phyloP scores from a whole-genome alignment of 2,888 invertebrate genomes.

The Lottia gigantea region DNA sequence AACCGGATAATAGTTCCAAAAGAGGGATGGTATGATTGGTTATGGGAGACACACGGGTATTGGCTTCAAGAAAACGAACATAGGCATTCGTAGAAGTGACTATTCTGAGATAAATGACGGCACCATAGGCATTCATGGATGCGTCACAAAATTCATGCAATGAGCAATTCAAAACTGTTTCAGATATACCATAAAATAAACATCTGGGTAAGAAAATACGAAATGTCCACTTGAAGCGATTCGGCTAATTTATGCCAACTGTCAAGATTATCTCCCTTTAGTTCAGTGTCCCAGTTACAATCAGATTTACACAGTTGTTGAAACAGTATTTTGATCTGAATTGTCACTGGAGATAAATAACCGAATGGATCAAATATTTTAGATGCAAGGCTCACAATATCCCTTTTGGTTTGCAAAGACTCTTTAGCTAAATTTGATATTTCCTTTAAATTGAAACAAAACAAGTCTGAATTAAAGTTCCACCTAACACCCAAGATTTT shows the following conservation, averaged over 20 bases:
- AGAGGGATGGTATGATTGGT: background rate
- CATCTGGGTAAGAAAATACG: background rate
- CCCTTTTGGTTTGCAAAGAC: background rate
- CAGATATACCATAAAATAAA: background rate
- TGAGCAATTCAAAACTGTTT: constrained; percentile 1
- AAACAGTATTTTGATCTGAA: background rate
- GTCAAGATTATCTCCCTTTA: background rate
- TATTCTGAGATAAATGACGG: background rate
- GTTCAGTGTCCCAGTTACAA: background rate
- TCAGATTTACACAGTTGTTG: background rate
- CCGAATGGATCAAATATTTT: background rate
- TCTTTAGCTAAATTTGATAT: background rate
- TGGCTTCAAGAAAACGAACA: background rate
- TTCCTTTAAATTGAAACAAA: background rate
- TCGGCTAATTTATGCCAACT: background rate
- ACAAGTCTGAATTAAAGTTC: background rate
- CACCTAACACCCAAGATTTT: background rate
- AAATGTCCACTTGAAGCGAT: background rate
- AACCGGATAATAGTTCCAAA: background rate
- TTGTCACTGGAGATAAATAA: background rate
- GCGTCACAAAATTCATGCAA: constrained; percentile 3
- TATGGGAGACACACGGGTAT: background rate
- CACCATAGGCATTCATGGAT: background rate
- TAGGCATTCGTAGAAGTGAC: background rate
- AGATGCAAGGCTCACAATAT: background rate